These are phyloP conservation scores for Malthinus seriepunctatus DNA, from an alignment of 2,888 invertebrate species.

Conservation along the genomic window DNA sequence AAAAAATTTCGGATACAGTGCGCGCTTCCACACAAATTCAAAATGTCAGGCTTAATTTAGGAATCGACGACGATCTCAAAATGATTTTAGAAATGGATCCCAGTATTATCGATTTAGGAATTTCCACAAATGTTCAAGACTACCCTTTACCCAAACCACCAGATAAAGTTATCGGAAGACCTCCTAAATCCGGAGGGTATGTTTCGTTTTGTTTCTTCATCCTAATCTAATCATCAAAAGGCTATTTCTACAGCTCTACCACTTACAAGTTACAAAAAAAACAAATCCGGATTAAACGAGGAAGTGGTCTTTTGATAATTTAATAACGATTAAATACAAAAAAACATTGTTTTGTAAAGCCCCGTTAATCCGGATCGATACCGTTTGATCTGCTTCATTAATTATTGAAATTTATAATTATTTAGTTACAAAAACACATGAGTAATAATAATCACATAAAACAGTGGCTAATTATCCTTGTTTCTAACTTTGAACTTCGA, in stretches of 20 bases:
- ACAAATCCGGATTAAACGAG: neutral
- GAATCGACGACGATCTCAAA: conserved; percentile 63
- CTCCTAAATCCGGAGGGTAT: conserved; percentile 36
- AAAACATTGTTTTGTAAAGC: no score
- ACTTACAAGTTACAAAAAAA: no score
- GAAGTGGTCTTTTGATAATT: no score
- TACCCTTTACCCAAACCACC: conserved; percentile 16
- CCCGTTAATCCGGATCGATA: no score
- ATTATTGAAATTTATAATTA: no score
- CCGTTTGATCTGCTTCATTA: no score
- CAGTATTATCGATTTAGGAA: conserved; percentile 59
- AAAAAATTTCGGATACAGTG: conserved; percentile 20
- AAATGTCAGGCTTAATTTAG: conserved; percentile 54
- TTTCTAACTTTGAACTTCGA: no score
- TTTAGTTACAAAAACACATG: no score
- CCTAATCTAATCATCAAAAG: no score
- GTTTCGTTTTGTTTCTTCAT: conserved; percentile 7
- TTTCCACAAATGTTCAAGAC: conserved; percentile 22
- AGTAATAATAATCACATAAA: no score
- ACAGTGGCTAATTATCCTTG: no score
- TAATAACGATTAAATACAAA: no score
- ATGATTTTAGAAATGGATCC: conserved; percentile 67
- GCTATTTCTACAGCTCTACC: neutral
- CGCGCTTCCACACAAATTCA: conserved; percentile 18
- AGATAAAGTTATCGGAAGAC: conserved; percentile 31